A percentile compares a stretch with the other conserved stretches of the same genome.
These are phyloP conservation scores for Aradus depressus DNA, from an alignment of 2,888 invertebrate species.

Conservation along the genomic window DNA sequence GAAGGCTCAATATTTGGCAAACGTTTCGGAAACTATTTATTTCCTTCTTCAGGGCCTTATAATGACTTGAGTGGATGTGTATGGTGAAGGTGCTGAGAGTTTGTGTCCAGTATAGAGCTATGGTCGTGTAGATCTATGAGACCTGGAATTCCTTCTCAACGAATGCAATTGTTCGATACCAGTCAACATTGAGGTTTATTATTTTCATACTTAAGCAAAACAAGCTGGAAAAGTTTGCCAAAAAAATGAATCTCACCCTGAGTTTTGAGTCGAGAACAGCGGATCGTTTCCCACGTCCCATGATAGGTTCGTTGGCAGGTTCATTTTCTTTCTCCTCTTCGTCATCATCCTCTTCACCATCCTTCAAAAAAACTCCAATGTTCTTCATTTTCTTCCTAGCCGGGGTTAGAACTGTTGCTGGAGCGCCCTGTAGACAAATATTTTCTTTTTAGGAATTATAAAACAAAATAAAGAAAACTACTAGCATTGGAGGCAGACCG, in stretches of 20 bases:
- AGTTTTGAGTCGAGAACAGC: constrained; percentile 89
- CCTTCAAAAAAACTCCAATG: constrained; percentile 88
- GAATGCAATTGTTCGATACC: too few species aligned
- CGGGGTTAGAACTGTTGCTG: constrained; percentile 76
- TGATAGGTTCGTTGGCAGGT: constrained; percentile 45
- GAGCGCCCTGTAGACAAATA: constrained; percentile 44
- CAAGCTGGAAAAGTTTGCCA: too few species aligned
- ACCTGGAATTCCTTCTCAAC: too few species aligned
- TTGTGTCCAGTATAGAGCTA: too few species aligned
- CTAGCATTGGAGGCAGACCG: background rate
- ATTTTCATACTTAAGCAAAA: too few species aligned
- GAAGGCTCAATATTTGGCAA: too few species aligned
- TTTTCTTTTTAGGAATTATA: background rate
- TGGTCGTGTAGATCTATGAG: too few species aligned
- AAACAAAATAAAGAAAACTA: background rate
- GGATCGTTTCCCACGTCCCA: constrained; percentile 72
- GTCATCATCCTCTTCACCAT: constrained; percentile 67
- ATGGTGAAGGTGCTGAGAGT: too few species aligned
- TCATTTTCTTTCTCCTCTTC: constrained; percentile 51
- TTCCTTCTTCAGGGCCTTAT: too few species aligned
- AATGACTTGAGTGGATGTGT: too few species aligned
- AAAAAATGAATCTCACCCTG: constrained; percentile 50
- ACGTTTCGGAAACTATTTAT: too few species aligned
- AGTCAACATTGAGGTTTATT: too few species aligned
- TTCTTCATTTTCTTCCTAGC: constrained; percentile 93